Base-by-base conservation (phyloP, 2,888 invertebrate species). In the Campoplex capitator region DNA sequence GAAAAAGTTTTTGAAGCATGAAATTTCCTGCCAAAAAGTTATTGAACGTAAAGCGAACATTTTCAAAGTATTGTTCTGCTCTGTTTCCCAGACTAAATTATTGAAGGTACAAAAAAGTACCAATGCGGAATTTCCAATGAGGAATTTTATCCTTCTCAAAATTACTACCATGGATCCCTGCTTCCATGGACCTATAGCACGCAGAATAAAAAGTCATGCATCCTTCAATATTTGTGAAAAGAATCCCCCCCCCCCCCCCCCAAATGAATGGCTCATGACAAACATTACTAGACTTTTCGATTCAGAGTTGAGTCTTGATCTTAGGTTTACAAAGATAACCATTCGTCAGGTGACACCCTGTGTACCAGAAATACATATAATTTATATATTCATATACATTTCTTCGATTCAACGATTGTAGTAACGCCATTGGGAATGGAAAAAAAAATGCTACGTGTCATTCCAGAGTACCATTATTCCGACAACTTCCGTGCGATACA, bases 321-420 rank as follows among this genome's bases (percentile, higher is more conserved):
- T 8, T 23, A 56, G 23, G 56, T 9, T 28, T 23, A 23, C 28
- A 11, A 28, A 23, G 28, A 28, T 58, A 11, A 58, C 32, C 11
- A 28, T 58, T 28, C 8, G 58, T 32, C 13, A 28, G 1, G 58
- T 28, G 13, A 35, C 67, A 67, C 67, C 67, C 67, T 73, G 35
- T 56, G 54, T 48, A 75, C 13, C 9, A 28, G 11, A 62, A 45
- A 62, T 45, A 45, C 42, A 62, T 58, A 28, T 75, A 58, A 74
- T 74, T 32, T 73, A 51, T 18, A 51, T 51, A 42, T 42, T 42
- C 9, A 73, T 73, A 73, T 11, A 73, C 16, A 23, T 28, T 65
- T 13, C n/a, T 62, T 11, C 54, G 54, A 78, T 78, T 68, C 32
- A 38, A 32, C 68, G 42, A 78, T 51, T 68, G 68, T 28, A 78